These are phyloP conservation scores for Trichoplax adhaerens DNA, from an alignment of 37 sponge, comb jelly and placozoan genomes.

Conservation along the genomic window DNA sequence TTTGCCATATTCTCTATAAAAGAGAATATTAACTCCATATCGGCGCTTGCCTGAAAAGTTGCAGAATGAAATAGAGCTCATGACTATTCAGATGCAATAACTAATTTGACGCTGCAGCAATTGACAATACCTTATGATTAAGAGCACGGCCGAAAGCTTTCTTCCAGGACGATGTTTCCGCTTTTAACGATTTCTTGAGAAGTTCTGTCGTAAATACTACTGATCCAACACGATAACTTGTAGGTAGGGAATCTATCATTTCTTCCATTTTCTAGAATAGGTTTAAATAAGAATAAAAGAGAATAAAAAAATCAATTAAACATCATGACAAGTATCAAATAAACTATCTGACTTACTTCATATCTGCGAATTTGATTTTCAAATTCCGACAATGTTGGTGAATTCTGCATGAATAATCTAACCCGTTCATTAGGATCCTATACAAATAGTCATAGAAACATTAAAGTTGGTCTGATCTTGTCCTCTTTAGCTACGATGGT, in stretches of 20 bases:
- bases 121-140: neutral
- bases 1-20: constrained; percentile 43
- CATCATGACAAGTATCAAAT: too few relatives aligned
- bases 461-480: too few relatives aligned
- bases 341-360: neutral
- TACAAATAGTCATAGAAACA: too few relatives aligned
- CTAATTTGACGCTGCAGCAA: neutral
- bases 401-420: constrained; percentile 28
- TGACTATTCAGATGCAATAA: neutral
- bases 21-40: constrained; percentile 53
- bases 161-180: constrained; percentile 88
- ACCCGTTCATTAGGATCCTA: too few relatives aligned
- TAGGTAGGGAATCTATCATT: too few relatives aligned
- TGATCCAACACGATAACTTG: too few relatives aligned
- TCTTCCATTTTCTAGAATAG: too few relatives aligned
- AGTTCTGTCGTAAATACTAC: constrained; percentile 18
- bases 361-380: constrained; percentile 62
- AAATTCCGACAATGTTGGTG: constrained; percentile 61
- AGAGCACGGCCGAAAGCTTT: constrained; percentile 46
- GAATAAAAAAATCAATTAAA: too few relatives aligned
- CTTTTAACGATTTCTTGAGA: constrained; percentile 70
- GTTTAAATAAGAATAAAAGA: too few relatives aligned
- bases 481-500: too few relatives aligned
- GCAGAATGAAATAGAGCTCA: constrained; percentile 8
- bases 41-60: constrained; percentile 35